Base-by-base conservation (phyloP, 2,113 vertebrate genomes). In the Aspidoscelis tigris region DNA sequence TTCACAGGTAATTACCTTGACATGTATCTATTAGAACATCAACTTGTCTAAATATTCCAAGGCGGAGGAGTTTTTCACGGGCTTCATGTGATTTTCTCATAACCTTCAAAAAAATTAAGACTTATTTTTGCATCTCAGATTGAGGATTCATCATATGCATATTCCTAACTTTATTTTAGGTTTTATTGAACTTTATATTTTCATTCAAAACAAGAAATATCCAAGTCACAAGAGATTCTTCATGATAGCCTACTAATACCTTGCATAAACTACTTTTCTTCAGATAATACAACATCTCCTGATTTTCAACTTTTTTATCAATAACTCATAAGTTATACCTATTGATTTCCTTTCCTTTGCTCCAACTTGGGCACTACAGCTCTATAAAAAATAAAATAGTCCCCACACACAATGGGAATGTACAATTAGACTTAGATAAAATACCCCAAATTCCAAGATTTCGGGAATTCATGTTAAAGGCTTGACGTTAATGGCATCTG, bases 1-100 rank as follows among this genome's bases (percentile, higher is more conserved):
- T 73, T 3, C 41, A 11, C 9, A 16, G 20, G 70, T 44, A 24
- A 75, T 20, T 94, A 99, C 98, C 98, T 89, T 98, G 97, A 88
- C 97, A 97, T 0, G 97, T 97, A 76, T 99, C 98, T 5, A 99
- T 99, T 68, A 99, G 94, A 69, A 99, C 98, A 9, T 99, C 98
- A 74, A 99, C 98, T 2, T 99, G 97, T 47, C 97, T 96, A 43
- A 99, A 99, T 82, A 99, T 97, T 2, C 98, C 98, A 0, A 99
- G 93, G 1, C 97, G 97, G 3, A 99, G 98, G 86, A 99, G 87
- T 80, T 92, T 98, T 87, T 98, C 97, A 33, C 98, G 96, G 87
- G 98, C 98, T 22, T 98, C 93, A 0, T 99, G 98, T 0, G 98
- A 97, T 84, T 95, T 97, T 43, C 96, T 97, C 98, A 99, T 99